Evolutionary conservation across 2,888 invertebrate species (phyloP).

Genomic region (Parnassius mnemosyne): DNA sequence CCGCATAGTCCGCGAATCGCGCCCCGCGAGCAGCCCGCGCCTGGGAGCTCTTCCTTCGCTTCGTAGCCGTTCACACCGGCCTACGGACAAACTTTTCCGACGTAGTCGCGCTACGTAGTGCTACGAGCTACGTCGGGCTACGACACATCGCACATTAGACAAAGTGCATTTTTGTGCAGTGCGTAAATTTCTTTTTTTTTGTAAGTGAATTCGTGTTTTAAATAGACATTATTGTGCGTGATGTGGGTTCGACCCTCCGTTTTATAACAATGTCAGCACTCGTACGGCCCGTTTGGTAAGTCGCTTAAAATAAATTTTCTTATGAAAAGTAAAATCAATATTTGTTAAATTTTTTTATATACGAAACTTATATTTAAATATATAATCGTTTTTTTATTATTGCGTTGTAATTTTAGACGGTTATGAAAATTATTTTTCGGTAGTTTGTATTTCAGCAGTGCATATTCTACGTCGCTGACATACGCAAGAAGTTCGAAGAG

Average conservation of each 20-base stretch:
- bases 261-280: constrained; percentile 81
- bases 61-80: constrained; percentile 53
- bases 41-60: constrained; percentile 49
- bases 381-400: constrained; percentile 3
- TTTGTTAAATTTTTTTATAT: constrained; percentile 18
- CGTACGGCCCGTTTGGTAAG: constrained; percentile 80
- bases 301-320: constrained; percentile 33
- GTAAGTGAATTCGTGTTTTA: constrained; percentile 54
- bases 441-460: constrained; percentile 66
- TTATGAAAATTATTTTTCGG: constrained; percentile 33
- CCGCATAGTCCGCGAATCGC: constrained; percentile 71
- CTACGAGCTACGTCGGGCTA: constrained; percentile 46
- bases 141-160: constrained; percentile 37
- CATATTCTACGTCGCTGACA: constrained; percentile 54
- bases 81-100: constrained; percentile 59
- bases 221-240: constrained; percentile 64
- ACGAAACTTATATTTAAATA: constrained; percentile 6
- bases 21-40: constrained; percentile 72
- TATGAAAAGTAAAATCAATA: constrained; percentile 23
- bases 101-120: constrained; percentile 53
- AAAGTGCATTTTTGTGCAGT: constrained; percentile 58
- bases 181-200: constrained; percentile 38
- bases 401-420: constrained; percentile 16
- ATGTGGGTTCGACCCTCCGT: constrained; percentile 64
- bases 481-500: constrained; percentile 62